phyloP scores from a whole-genome alignment of 2,113 vertebrate species.

The Eclectus roratus region DNA sequence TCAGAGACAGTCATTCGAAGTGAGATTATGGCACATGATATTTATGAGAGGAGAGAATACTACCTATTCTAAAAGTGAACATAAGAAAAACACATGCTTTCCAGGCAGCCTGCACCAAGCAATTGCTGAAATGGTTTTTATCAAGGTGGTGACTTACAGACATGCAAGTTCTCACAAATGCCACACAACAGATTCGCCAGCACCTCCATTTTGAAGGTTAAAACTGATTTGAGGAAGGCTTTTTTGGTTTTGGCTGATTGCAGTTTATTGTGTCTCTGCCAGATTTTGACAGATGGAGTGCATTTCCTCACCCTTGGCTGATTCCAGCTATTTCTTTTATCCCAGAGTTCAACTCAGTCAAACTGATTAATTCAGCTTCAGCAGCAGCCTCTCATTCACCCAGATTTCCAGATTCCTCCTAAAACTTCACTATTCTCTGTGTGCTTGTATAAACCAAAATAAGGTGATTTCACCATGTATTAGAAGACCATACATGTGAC shows the following conservation, averaged over 20 bases:
- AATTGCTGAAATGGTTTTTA: background rate
- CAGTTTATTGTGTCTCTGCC: background rate
- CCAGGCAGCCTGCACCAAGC: background rate
- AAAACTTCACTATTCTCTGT: background rate
- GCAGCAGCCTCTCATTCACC: background rate
- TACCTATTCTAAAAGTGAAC: background rate
- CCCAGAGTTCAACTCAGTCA: background rate
- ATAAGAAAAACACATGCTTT: background rate
- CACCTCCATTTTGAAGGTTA: background rate
- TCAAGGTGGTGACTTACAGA: background rate
- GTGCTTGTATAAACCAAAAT: background rate
- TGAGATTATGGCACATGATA: fast-evolving
- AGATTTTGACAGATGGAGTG: background rate
- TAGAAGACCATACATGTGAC: background rate
- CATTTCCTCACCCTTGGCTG: background rate
- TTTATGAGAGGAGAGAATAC: background rate
- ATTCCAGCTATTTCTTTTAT: background rate
- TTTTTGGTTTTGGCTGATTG: background rate
- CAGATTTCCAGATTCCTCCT: background rate
- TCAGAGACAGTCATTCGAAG: background rate
- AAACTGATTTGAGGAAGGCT: background rate
- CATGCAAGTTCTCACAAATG: background rate
- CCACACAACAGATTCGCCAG: background rate
- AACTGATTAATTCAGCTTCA: background rate
- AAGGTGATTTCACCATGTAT: background rate